Conservation (phyloP, 1,140 invertebrate genomes). For the Euura saliciscinereae region DNA sequence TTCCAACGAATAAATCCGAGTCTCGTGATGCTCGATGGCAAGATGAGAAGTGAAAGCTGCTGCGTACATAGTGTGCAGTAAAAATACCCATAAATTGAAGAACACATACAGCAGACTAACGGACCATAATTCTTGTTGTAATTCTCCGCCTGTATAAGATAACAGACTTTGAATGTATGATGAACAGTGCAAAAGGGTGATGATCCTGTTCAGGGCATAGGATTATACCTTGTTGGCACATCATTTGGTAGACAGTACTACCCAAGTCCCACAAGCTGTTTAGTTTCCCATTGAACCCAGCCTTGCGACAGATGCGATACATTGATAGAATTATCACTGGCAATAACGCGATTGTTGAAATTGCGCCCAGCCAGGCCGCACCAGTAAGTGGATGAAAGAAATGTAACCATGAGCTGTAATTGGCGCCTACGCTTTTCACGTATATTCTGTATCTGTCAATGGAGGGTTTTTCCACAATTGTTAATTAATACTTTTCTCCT, state of each 20-base stretch:
- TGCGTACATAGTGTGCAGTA: constrained; percentile 2
- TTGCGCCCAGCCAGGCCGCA: not conserved
- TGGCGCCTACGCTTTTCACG: not conserved
- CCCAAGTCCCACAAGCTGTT: not conserved
- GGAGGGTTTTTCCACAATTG: not conserved
- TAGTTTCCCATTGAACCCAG: not conserved
- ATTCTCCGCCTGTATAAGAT: not conserved
- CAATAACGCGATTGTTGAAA: not conserved
- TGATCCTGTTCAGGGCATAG: not conserved
- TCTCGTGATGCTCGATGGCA: not conserved
- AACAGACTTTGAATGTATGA: not conserved
- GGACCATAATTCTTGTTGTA: not conserved
- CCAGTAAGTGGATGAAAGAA: not conserved
- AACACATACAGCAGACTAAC: not conserved
- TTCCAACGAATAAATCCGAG: not conserved
- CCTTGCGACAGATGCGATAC: not conserved
- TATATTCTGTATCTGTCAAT: too few species aligned
- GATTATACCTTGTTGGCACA: not conserved
- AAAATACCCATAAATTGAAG: not conserved
- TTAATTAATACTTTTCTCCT: not conserved
- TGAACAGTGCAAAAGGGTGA: not conserved
- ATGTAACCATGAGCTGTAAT: not conserved
- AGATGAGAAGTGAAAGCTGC: not conserved
- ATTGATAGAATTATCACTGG: not conserved
- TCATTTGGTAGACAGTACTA: not conserved